These are phyloP conservation scores for Erythrocercus mccallii DNA, from an alignment of 2,113 vertebrate species.

Conservation along the genomic window DNA sequence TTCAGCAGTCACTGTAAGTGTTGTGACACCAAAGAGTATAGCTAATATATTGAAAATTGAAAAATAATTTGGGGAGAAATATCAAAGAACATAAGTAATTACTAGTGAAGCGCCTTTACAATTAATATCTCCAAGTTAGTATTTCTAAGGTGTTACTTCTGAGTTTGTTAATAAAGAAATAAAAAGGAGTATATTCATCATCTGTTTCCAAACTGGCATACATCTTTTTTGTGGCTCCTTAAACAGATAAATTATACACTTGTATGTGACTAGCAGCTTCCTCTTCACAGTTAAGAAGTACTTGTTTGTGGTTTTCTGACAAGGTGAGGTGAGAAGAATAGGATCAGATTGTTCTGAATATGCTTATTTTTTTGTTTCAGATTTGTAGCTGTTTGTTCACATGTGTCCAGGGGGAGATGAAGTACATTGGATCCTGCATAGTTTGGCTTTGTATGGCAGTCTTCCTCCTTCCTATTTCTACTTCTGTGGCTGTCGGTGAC, in stretches of 20 bases:
- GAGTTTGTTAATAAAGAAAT: not conserved
- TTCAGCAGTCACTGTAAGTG: not conserved
- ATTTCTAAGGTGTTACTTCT: not conserved
- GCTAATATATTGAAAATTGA: not conserved
- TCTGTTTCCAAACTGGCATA: not conserved
- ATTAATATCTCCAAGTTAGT: not conserved
- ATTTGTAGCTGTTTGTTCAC: constrained; percentile 69
- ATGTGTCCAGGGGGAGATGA: constrained; percentile 81
- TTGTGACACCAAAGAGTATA: not conserved
- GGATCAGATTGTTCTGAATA: not conserved
- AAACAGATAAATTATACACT: not conserved
- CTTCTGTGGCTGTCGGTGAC: constrained; percentile 81
- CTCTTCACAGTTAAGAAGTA: not conserved
- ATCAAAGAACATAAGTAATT: not conserved
- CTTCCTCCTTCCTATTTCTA: constrained; percentile 68
- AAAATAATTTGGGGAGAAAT: not conserved
- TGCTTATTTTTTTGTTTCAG: constrained; percentile 67
- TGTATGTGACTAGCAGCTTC: not conserved
- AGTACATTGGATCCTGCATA: constrained; percentile 73
- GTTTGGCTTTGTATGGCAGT: constrained; percentile 78
- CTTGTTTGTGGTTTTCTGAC: not conserved
- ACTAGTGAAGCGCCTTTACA: not conserved
- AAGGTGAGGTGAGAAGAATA: not conserved
- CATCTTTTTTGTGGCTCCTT: not conserved
- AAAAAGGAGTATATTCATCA: not conserved